phyloP scores from a whole-genome alignment of 92 coral and sea anemone species.

The Epizoanthus stellaris region DNA sequence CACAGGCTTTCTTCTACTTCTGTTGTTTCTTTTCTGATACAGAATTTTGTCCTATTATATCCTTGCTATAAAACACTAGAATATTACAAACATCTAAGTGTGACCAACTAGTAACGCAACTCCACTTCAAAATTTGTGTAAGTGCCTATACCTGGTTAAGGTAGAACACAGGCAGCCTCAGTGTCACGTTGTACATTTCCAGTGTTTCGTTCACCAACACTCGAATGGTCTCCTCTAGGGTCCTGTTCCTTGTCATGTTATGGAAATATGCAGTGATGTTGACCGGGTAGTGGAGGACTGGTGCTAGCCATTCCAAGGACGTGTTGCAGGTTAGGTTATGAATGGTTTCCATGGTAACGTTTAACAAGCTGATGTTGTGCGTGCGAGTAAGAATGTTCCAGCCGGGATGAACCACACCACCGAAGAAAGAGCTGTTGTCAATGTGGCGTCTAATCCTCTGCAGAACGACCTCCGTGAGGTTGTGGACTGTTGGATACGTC shows the following conservation, averaged over 20 bases:
- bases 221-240: slow-evolving; percentile 54
- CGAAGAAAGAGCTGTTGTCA: slow-evolving; percentile 53
- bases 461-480: slow-evolving; percentile 38
- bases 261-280: slow-evolving; percentile 54
- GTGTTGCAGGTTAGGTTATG: slow-evolving; percentile 52
- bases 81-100: no score
- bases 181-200: slow-evolving; percentile 60
- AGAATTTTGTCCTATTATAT: no score
- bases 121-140: not conserved
- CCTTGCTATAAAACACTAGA: no score
- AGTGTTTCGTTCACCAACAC: slow-evolving; percentile 63
- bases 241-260: slow-evolving; percentile 41
- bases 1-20: no score
- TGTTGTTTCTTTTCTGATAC: no score
- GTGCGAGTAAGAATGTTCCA: slow-evolving; percentile 59
- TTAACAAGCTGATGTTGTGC: slow-evolving; percentile 57
- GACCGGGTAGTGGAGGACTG: slow-evolving; percentile 49
- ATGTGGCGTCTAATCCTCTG: slow-evolving; percentile 43
- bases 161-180: slow-evolving; percentile 54
- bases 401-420: slow-evolving; percentile 67
- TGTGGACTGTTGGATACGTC: slow-evolving; percentile 58
- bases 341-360: slow-evolving; percentile 55
- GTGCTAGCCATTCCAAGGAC: slow-evolving; percentile 54
- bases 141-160: slow-evolving; percentile 55
- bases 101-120: no score